phyloP scores from a whole-genome alignment of 2,888 invertebrate genomes.

The Ptychoptera albimana region DNA sequence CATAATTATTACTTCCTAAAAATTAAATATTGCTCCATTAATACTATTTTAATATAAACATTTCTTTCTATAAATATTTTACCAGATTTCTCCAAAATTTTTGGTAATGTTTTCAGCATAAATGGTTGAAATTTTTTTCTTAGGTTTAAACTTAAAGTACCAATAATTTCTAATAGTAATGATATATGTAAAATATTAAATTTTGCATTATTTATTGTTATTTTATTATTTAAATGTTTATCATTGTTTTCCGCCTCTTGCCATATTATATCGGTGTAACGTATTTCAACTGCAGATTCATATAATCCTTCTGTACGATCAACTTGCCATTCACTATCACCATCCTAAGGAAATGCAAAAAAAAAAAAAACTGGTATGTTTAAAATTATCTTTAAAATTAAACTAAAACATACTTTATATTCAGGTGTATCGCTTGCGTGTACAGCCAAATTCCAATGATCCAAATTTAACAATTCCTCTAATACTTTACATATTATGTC shows the following conservation, averaged over 20 bases:
- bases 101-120: constrained; percentile 47
- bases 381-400: background rate
- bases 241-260: background rate
- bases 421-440: constrained; percentile 12
- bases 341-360: constrained; percentile 14
- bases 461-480: constrained; percentile 21
- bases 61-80: constrained; percentile 8
- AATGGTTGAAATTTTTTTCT: constrained; percentile 38
- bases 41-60: background rate
- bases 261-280: constrained; percentile 19
- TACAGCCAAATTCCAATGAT: constrained; percentile 24
- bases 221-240: constrained; percentile 11
- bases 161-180: constrained; percentile 53
- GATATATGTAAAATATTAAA: constrained; percentile 50
- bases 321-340: constrained; percentile 20
- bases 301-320: constrained; percentile 27
- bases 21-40: background rate
- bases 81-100: constrained; percentile 57
- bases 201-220: constrained; percentile 33
- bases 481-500: constrained; percentile 19
- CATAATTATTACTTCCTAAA: constrained; percentile 46
- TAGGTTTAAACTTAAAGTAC: constrained; percentile 40
- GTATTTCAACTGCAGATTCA: constrained; percentile 27
- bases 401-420: constrained; percentile 4
- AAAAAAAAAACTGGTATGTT: background rate